Evolutionary conservation across 2,113 vertebrate species (phyloP), one percentile per base, ranked within the genome.

Genomic region (Scomber colias): DNA sequence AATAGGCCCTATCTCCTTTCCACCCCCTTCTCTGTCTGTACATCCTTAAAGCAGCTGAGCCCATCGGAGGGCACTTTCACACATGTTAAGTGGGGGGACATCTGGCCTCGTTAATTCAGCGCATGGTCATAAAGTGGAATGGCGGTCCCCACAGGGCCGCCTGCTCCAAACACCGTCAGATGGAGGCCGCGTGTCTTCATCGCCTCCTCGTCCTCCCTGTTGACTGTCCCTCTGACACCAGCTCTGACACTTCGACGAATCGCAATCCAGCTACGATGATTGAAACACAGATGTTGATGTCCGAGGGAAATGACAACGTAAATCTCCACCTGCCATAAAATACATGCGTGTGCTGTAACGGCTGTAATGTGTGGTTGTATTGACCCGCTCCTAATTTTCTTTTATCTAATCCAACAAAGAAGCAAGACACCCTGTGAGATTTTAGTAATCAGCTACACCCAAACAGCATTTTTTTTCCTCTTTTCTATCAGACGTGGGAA

Each of bases 21-120:
- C n/a, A 15, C 54, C 76, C 82, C 86, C 60, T 46, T 54, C 55
- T 81, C 67, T 84, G 83, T 88, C 89, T 83, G 82, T 88, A 87
- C 88, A 91, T 84, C 88, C 87, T 90, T 89, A 82, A 92, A 93
- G 91, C 93, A 93, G 93, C 90, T 92, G 89, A 93, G 89, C 86
- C 85, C 89, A 81, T 92, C 71, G 48, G 87, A 89, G 85, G 89
- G 89, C 90, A 91, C 89, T 93, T 91, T 93, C 87, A 81, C 91
- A 91, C 89, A 92, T 90, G 89, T 91, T 89, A 90, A 90, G 89
- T 85, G 81, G 88, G 79, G 77, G 81, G 90, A 87, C 90, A 93
- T 93, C 92, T 92, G 94, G 91, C 92, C 90, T 90, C 78, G 93
- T 95, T 94, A 93, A 94, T 94, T 92, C 91, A 90, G 89, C 84